Evolutionary conservation across 1,140 invertebrate species (phyloP).

Genomic region (Zaprionus vittiger): DNA sequence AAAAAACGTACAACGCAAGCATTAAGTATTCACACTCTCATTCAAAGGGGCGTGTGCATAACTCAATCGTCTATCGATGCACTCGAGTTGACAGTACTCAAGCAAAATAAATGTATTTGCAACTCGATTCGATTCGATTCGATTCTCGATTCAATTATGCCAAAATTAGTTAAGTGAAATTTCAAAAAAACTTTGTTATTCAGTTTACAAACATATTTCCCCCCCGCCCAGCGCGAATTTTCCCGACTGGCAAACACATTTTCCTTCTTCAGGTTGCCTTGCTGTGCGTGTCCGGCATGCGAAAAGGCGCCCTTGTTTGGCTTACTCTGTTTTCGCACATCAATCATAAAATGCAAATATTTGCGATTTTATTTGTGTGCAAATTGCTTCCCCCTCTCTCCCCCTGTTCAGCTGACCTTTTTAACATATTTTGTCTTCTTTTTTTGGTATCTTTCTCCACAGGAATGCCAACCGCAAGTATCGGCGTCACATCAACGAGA

Average conservation of each 20-base stretch:
- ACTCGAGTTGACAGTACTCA: constrained; percentile 11
- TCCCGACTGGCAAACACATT: not conserved
- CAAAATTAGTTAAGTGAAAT: not conserved
- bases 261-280: constrained; percentile 4
- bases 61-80: constrained; percentile 3
- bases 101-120: not conserved
- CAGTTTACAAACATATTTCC: not conserved
- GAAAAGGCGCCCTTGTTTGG: constrained; percentile 50
- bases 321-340: constrained; percentile 60
- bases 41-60: not conserved
- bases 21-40: constrained; percentile 10
- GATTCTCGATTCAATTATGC: not conserved
- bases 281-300: constrained; percentile 66
- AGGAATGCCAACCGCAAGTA: constrained; percentile 80
- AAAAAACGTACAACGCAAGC: constrained; percentile 35
- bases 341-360: constrained; percentile 83
- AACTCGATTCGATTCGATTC: not conserved
- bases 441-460: constrained; percentile 29
- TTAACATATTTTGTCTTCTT: not conserved
- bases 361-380: constrained; percentile 78
- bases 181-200: not conserved
- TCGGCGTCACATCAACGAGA: constrained; percentile 81
- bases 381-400: constrained; percentile 49
- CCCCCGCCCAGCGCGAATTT: not conserved
- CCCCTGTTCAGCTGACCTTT: not conserved